These are phyloP conservation scores for Oscarella lobularis DNA, from an alignment of 37 sponge, comb jelly and placozoan genomes.

Conservation along the genomic window DNA sequence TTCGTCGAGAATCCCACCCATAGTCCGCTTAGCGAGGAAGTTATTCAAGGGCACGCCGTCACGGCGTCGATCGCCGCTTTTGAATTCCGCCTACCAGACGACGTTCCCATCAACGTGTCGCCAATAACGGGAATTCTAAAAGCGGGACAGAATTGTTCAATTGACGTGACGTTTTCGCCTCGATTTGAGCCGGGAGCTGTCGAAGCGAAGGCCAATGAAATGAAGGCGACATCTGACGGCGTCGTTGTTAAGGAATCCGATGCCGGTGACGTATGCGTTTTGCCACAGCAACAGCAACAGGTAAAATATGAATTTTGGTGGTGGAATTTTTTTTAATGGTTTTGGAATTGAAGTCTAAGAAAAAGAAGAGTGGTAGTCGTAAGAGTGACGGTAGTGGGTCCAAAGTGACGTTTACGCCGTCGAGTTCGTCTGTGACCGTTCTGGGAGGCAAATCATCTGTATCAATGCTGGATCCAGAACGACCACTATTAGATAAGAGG, in stretches of 20 bases:
- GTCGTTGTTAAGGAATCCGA: slow-evolving; percentile 5
- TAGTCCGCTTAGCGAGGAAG: slow-evolving; percentile 14
- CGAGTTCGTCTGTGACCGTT: no score
- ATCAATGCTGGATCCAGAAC: no score
- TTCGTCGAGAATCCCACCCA: slow-evolving; percentile 25
- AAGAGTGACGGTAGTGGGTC: background rate
- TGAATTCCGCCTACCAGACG: slow-evolving; percentile 49
- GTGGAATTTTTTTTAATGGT: slow-evolving; percentile 14
- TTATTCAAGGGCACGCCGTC: slow-evolving; percentile 21
- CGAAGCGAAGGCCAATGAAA: background rate
- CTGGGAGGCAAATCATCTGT: no score
- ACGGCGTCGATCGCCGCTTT: slow-evolving; percentile 25
- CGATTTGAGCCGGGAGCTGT: background rate
- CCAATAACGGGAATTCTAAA: slow-evolving; percentile 51
- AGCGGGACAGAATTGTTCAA: background rate
- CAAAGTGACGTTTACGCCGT: slow-evolving; percentile 1
- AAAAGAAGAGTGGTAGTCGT: background rate
- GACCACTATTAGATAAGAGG: no score
- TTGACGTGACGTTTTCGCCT: slow-evolving; percentile 4
- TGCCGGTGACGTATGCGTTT: no score
- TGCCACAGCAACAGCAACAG: no score
- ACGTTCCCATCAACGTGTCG: slow-evolving; percentile 35
- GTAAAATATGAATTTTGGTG: no score
- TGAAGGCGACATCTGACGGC: slow-evolving; percentile 3
- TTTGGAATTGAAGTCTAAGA: background rate